Evolutionary conservation across 2,888 invertebrate species (phyloP).

Genomic region (Synanthedon tipuliformis): DNA sequence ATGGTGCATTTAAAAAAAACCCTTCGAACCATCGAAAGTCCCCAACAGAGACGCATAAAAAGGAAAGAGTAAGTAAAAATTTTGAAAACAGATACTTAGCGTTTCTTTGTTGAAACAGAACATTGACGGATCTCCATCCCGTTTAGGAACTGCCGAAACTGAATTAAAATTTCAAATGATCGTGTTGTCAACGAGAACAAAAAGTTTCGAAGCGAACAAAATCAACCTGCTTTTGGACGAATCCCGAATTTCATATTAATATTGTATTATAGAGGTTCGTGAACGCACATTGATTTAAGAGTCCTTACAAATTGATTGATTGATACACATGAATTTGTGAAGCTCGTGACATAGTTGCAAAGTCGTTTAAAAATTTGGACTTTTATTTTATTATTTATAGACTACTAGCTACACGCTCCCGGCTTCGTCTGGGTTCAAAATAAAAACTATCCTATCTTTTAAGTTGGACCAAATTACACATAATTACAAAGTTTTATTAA

Average conservation of each 20-base stretch:
- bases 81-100: not conserved
- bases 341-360: too few relatives aligned
- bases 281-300: too few relatives aligned
- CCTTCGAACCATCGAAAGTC: not conserved
- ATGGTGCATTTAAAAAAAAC: not conserved
- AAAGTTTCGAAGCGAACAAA: conserved; percentile 21
- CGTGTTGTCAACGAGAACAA: conserved; percentile 39
- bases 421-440: too few relatives aligned
- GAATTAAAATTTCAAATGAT: conserved; percentile 62
- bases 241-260: not conserved
- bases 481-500: too few relatives aligned
- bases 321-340: too few relatives aligned
- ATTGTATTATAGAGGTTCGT: not conserved
- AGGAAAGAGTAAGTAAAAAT: not conserved
- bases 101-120: conserved; percentile 26
- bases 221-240: conserved; percentile 35
- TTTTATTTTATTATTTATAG: too few relatives aligned
- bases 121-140: conserved; percentile 57
- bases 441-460: too few relatives aligned
- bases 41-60: not conserved
- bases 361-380: too few relatives aligned
- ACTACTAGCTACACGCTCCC: too few relatives aligned
- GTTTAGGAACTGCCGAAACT: conserved; percentile 51
- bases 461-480: too few relatives aligned
- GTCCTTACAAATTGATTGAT: too few relatives aligned